phyloP scores from a whole-genome alignment of 2,113 vertebrate species.

The Condylura cristata region DNA sequence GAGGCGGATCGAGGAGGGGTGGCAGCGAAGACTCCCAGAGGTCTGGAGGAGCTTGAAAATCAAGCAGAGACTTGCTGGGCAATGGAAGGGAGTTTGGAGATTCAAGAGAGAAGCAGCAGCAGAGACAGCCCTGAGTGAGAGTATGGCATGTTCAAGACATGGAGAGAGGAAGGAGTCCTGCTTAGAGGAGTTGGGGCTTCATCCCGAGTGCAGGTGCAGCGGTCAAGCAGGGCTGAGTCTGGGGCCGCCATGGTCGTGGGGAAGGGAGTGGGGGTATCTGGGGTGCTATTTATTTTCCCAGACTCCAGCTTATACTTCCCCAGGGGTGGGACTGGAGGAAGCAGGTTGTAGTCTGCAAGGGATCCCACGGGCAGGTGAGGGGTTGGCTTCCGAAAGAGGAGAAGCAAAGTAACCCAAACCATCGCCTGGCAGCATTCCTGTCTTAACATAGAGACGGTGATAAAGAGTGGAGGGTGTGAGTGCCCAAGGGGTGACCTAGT shows the following conservation, averaged over 20 bases:
- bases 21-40: background rate
- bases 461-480: slow-evolving; percentile 12
- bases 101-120: background rate
- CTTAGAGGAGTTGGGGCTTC: background rate
- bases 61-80: background rate
- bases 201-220: background rate
- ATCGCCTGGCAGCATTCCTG: slow-evolving; percentile 34
- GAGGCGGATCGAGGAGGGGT: background rate
- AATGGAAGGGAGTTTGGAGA: background rate
- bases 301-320: background rate
- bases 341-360: background rate
- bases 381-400: background rate
- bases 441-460: slow-evolving; percentile 65
- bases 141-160: accelerated
- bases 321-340: background rate
- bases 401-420: slow-evolving; percentile 55
- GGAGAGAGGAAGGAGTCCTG: background rate
- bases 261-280: background rate
- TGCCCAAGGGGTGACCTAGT: slow-evolving; percentile 57
- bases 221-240: background rate
- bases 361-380: background rate
- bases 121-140: background rate
- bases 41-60: background rate
- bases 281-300: background rate
- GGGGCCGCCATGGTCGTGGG: background rate